phyloP scores from a whole-genome alignment of 2,888 invertebrate species.

The Micoletzkya japonica region DNA sequence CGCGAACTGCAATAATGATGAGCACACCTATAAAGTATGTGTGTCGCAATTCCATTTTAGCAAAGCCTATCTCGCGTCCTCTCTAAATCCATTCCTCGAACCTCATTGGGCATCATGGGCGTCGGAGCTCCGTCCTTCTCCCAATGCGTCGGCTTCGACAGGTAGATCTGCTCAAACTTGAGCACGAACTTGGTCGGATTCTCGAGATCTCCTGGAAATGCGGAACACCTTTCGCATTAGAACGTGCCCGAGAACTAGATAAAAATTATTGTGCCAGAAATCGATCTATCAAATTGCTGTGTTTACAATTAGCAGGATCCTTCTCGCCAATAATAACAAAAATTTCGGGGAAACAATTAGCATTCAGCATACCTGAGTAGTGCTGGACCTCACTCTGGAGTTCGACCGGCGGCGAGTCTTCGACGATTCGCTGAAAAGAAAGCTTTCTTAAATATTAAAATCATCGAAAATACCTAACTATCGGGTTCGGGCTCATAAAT shows the following conservation, averaged over 20 bases:
- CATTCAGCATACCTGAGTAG: conserved; percentile 76
- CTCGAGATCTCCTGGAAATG: conserved; percentile 63
- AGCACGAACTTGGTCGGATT: conserved; percentile 80
- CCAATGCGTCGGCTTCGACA: conserved; percentile 99
- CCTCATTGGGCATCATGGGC: conserved; percentile 99
- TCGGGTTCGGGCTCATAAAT: conserved; percentile 71
- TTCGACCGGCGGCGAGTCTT: conserved; percentile 97
- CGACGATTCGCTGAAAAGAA: conserved; percentile 98
- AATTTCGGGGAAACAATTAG: neutral
- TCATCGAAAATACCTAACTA: conserved; percentile 93
- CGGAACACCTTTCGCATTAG: conserved; percentile 3
- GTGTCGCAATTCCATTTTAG: too few relatives aligned
- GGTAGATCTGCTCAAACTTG: conserved; percentile 97
- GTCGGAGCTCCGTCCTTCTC: conserved; percentile 99
- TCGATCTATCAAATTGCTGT: neutral
- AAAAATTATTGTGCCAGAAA: neutral
- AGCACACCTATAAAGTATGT: too few relatives aligned
- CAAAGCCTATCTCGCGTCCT: neutral
- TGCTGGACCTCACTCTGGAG: conserved; percentile 94
- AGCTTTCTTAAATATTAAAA: conserved; percentile 83
- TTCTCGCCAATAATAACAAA: too few relatives aligned
- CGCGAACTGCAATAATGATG: too few relatives aligned
- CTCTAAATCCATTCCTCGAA: neutral
- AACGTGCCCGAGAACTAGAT: neutral
- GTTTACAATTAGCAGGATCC: too few relatives aligned